Conservation (phyloP, 2,113 vertebrate genomes). For the Baryphthengus martii region DNA sequence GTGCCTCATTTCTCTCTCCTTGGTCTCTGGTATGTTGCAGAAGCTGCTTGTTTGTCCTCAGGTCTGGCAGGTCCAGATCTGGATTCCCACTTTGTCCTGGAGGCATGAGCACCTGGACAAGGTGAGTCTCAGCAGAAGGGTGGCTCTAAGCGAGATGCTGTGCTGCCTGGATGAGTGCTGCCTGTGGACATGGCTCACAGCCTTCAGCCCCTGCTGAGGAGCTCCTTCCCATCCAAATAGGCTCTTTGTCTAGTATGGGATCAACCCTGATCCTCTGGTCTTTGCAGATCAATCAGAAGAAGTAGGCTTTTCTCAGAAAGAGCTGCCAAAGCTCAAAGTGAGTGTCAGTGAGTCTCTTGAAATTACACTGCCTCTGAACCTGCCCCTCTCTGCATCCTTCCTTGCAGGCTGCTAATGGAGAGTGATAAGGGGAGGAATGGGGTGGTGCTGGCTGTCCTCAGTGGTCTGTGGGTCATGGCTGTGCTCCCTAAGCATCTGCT, state of each 20-base stretch:
- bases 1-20: neutral
- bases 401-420: accelerated
- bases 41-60: neutral
- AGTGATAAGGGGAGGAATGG: accelerated
- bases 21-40: neutral
- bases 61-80: neutral
- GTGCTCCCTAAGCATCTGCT: neutral
- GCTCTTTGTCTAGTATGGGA: neutral
- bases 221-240: neutral
- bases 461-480: neutral
- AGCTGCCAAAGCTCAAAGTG: neutral
- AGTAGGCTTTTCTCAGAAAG: neutral
- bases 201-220: neutral
- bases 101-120: neutral
- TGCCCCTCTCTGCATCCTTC: neutral
- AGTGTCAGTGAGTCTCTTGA: neutral
- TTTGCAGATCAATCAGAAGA: neutral
- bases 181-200: neutral
- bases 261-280: neutral
- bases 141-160: neutral
- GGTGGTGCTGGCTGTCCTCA: neutral
- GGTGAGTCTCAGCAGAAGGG: neutral
- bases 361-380: neutral
- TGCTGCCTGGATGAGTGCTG: neutral
- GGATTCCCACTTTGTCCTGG: neutral